Base-by-base conservation (phyloP, 2,888 invertebrate genomes). In the Volucella zonaria region DNA sequence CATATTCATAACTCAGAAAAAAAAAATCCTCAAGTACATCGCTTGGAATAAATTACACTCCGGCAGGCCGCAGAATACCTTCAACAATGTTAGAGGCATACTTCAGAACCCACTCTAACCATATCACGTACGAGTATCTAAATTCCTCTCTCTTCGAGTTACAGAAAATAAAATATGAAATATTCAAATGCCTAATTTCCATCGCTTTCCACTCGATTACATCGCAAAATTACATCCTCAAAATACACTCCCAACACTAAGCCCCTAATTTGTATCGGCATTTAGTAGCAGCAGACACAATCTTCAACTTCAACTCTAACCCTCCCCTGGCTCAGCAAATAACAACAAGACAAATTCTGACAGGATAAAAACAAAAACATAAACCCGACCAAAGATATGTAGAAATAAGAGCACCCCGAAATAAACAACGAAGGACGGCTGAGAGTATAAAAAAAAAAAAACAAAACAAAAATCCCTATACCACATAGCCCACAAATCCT, bases 231-330 rank as follows among this genome's bases (percentile, higher is more conserved):
- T 79, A 83, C 83, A 75, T 75, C 75, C 83, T 79, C 42, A 75
- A 75, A 79, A 79, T 75, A 45, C 58, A 73, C 67, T 74, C 70
- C 56, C 64, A 31, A 59, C 66, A 75, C 59, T 79, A 83, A 83
- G 83, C 79, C 79, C 79, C 83, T 83, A 83, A 79, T 83, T 83
- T 83, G 79, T 75, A 79, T 83, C 79, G 79, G 68, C 82, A 82
- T 78, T 82, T 78, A 78, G 73, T 64, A 78, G 62, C 61, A 73
- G 64, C 67, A 73, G 62, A 42, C 42, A 74, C 42, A 49, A 31
- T 18, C 11, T 42, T 31, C 31, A 31, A 31, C 31, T 6, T 31
- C 6, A 31, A 31, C 31, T 31, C 31, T 31, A 31, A 31, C 18
- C 43, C 52, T 3, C 64, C 49, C 54, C 18, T 15, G 23, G n/a